Conservation (phyloP, 2,797 vertebrate genomes). For the Rhincodon typus region DNA sequence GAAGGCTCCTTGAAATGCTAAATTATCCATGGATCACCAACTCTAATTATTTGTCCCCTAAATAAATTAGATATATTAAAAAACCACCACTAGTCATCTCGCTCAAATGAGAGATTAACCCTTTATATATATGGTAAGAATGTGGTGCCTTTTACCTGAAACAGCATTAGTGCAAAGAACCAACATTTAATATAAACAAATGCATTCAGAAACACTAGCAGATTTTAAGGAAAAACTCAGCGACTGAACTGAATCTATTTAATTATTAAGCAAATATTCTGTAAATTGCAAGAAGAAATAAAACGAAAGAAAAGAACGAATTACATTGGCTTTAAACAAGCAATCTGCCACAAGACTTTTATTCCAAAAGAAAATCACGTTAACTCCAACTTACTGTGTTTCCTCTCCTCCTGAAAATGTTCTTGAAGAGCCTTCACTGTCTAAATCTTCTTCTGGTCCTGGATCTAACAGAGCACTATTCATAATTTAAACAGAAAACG, state of each 20-base stretch:
- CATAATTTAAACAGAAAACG: background rate
- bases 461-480: background rate
- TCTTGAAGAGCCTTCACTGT: background rate
- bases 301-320: background rate
- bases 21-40: too few relatives aligned
- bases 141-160: background rate
- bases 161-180: background rate
- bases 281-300: background rate
- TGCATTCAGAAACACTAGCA: background rate
- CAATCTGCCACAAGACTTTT: background rate
- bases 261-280: background rate
- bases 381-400: background rate
- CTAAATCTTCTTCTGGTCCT: background rate
- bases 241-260: background rate
- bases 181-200: background rate
- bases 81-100: too few relatives aligned
- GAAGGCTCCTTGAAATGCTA: too few relatives aligned
- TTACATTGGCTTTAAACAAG: background rate
- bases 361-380: background rate
- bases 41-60: too few relatives aligned
- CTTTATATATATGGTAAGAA: too few relatives aligned
- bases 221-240: background rate
- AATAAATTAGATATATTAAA: too few relatives aligned
- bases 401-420: background rate
- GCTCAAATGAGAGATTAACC: too few relatives aligned